Percentiles rank a stretch among this genome's conserved stretches.
Conservation (phyloP, 2,113 vertebrate genomes). For the Rhizomys pruinosus region DNA sequence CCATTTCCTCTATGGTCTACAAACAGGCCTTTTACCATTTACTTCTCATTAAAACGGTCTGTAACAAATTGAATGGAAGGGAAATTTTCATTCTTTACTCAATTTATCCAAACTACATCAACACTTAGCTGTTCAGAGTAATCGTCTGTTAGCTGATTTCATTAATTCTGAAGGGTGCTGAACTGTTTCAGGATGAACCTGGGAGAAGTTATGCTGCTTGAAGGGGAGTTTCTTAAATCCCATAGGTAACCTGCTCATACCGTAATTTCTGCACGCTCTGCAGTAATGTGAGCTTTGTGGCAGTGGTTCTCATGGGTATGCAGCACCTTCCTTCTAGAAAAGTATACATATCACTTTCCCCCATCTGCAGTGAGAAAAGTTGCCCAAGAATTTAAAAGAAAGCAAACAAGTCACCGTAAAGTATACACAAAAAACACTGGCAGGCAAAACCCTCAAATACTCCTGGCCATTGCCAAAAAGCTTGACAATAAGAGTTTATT, state of each 20-base stretch:
- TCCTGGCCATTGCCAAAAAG: too few species aligned
- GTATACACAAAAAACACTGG: neutral
- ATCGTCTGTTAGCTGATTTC: conserved; percentile 71
- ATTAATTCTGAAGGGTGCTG: conserved; percentile 65
- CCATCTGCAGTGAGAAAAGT: neutral
- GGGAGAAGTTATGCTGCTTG: conserved; percentile 34
- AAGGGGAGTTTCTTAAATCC: neutral
- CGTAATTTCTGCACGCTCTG: neutral
- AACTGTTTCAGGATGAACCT: conserved; percentile 67
- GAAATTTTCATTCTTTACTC: conserved; percentile 75
- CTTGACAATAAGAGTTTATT: too few species aligned
- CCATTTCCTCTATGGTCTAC: conserved; percentile 60
- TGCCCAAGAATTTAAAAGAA: conserved; percentile 17
- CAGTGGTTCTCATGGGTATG: neutral
- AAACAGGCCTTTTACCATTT: conserved; percentile 59
- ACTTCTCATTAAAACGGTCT: conserved; percentile 64
- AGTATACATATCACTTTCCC: neutral
- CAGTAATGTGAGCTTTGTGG: neutral
- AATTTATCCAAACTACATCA: conserved; percentile 72
- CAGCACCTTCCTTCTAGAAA: neutral
- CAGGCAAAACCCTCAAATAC: too few species aligned
- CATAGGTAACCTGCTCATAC: neutral
- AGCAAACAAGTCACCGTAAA: neutral
- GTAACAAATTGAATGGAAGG: conserved; percentile 72
- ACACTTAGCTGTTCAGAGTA: conserved; percentile 71